Conservation (phyloP, 2,113 vertebrate species). For the Cheirogaleus medius region DNA sequence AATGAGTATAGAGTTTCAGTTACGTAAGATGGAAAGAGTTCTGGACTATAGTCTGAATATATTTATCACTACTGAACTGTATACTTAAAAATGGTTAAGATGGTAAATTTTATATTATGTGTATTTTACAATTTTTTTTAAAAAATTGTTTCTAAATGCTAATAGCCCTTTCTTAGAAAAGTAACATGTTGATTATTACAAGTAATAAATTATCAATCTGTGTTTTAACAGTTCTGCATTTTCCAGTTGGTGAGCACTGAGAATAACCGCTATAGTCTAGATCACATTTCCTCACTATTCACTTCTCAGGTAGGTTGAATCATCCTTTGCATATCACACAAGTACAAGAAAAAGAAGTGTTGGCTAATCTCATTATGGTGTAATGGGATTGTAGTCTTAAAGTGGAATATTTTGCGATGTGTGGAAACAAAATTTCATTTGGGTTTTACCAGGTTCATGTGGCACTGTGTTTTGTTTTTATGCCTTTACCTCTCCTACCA, state of each 20-base stretch:
- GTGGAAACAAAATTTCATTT: background rate
- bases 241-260: constrained; percentile 93
- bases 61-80: background rate
- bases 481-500: background rate
- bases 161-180: background rate
- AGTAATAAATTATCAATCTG: background rate
- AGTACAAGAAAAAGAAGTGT: background rate
- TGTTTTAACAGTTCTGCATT: constrained; percentile 90
- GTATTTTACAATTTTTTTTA: background rate
- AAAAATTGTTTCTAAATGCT: background rate
- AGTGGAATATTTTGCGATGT: background rate
- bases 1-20: background rate
- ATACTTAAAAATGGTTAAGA: background rate
- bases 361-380: background rate
- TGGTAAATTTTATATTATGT: background rate
- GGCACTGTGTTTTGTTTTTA: background rate
- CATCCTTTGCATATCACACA: background rate
- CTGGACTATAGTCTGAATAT: background rate
- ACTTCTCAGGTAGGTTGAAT: constrained; percentile 88
- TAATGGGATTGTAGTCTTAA: background rate
- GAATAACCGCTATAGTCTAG: constrained; percentile 92
- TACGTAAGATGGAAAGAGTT: background rate
- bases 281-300: constrained; percentile 94
- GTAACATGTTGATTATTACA: background rate
- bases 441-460: background rate